phyloP scores from a whole-genome alignment of 2,888 invertebrate species.

The Cephus spinipes region DNA sequence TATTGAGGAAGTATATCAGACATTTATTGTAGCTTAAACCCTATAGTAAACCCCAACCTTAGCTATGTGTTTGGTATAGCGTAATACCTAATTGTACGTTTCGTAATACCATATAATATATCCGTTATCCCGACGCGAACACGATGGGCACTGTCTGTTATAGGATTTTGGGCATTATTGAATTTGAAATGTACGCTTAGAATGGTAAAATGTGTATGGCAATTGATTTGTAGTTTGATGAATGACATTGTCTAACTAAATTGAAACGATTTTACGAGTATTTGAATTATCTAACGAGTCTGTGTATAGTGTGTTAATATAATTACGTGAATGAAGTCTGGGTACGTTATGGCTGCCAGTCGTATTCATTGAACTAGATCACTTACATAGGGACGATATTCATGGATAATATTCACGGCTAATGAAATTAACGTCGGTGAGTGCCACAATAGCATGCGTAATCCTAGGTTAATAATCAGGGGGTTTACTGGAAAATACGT shows the following conservation, averaged over 20 bases:
- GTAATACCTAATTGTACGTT: background rate
- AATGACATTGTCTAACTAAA: background rate
- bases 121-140: background rate
- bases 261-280: background rate
- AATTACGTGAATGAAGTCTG: background rate
- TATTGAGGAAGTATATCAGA: background rate
- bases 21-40: background rate
- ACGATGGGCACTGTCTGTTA: background rate
- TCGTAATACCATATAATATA: background rate
- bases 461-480: slow-evolving; percentile 15
- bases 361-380: background rate
- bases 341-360: background rate
- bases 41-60: too few species aligned
- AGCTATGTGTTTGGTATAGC: too few species aligned
- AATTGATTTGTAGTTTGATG: background rate
- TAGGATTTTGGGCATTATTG: background rate
- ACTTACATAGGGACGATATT: background rate
- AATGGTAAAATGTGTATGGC: background rate
- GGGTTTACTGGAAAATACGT: background rate
- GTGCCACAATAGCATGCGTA: slow-evolving; percentile 32
- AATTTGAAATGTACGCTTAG: background rate
- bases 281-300: background rate
- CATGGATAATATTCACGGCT: slow-evolving; percentile 10
- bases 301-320: background rate
- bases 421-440: slow-evolving; percentile 34